Percentiles rank a stretch among this genome's conserved stretches.
phyloP scores from a whole-genome alignment of 1,140 invertebrate genomes.

The Lethrus apterus region DNA sequence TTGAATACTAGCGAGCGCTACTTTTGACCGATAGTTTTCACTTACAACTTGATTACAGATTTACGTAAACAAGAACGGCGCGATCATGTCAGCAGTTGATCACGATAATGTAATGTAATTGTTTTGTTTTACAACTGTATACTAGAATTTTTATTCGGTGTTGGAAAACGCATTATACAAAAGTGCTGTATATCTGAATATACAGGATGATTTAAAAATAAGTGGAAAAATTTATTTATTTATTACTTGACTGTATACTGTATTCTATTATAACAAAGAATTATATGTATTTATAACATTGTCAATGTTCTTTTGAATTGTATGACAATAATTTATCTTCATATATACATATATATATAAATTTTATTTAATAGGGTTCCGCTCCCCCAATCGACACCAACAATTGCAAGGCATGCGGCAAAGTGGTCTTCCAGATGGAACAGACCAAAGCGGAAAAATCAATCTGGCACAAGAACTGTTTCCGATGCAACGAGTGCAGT shows the following conservation, averaged over 20 bases:
- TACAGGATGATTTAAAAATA: too few relatives aligned
- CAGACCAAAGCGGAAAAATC: slow-evolving; percentile 79
- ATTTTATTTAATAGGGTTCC: slow-evolving; percentile 1
- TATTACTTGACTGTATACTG: too few relatives aligned
- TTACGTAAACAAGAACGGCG: background rate
- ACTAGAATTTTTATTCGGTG: too few relatives aligned
- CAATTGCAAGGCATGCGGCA: slow-evolving; percentile 73
- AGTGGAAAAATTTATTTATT: too few relatives aligned
- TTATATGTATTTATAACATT: background rate
- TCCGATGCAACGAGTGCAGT: slow-evolving; percentile 80
- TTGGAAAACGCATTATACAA: too few relatives aligned
- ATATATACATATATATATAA: background rate
- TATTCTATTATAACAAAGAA: background rate
- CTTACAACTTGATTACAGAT: background rate
- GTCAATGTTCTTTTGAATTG: background rate
- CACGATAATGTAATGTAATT: too few relatives aligned
- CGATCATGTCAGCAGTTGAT: too few relatives aligned
- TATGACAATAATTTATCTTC: background rate
- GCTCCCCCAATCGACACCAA: slow-evolving; percentile 44
- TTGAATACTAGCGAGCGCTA: too few relatives aligned
- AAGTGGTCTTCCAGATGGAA: slow-evolving; percentile 91
- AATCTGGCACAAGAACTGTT: slow-evolving; percentile 88
- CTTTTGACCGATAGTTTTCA: too few relatives aligned
- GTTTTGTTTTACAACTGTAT: too few relatives aligned
- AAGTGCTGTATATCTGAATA: too few relatives aligned